phyloP scores from a whole-genome alignment of 2,113 vertebrate species.

The Siniperca chuatsi region DNA sequence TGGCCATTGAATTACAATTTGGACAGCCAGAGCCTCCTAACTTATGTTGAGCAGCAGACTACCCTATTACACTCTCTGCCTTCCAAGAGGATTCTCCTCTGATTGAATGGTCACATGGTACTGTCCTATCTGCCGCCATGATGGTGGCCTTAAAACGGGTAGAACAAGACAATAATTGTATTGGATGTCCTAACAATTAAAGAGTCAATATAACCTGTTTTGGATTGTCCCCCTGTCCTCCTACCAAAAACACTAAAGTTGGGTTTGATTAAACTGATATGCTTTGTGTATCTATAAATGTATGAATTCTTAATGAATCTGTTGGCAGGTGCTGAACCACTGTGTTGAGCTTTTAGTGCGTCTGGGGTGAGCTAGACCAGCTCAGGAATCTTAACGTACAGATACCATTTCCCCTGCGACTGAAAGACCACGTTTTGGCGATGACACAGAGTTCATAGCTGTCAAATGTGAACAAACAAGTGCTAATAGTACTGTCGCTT shows the following conservation, averaged over 20 bases:
- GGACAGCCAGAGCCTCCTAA: conserved; percentile 71
- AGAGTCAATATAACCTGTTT: conserved; percentile 83
- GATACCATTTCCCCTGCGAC: conserved; percentile 59
- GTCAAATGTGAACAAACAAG: conserved; percentile 49
- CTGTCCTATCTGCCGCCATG: conserved; percentile 84
- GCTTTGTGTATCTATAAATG: conserved; percentile 78
- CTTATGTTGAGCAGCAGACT: conserved; percentile 83
- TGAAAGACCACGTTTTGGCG: conserved; percentile 30
- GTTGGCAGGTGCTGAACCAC: conserved; percentile 72
- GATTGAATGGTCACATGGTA: conserved; percentile 85
- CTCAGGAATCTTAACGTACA: conserved; percentile 72
- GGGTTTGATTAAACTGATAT: conserved; percentile 80
- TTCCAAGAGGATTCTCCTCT: conserved; percentile 81
- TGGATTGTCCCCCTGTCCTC: conserved; percentile 71
- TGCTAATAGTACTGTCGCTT: conserved; percentile 6
- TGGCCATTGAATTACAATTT: conserved; percentile 75
- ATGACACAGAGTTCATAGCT: conserved; percentile 17
- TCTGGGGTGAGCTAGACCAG: conserved; percentile 67
- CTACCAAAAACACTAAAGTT: conserved; percentile 80
- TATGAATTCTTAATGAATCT: conserved; percentile 65
- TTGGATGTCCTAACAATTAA: conserved; percentile 86
- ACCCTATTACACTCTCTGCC: conserved; percentile 87
- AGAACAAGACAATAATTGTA: conserved; percentile 87
- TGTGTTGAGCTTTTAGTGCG: conserved; percentile 71
- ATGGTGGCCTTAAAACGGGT: conserved; percentile 85